These are phyloP conservation scores for Abscondita cerata DNA, from an alignment of 2,888 invertebrate genomes.

Conservation along the genomic window DNA sequence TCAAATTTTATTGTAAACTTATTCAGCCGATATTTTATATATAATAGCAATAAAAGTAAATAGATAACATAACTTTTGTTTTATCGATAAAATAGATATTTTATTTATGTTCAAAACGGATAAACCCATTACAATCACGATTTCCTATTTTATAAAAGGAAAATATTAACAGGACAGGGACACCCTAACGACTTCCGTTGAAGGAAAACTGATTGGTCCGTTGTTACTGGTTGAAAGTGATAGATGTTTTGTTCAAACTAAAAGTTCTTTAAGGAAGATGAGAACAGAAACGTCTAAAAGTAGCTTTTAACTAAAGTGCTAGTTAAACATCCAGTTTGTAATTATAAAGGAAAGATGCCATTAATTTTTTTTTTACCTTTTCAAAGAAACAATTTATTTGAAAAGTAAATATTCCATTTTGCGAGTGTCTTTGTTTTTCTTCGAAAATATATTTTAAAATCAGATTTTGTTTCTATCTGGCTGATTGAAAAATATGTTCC, in stretches of 20 bases:
- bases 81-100: too few species aligned
- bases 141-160: conserved; percentile 16
- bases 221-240: conserved; percentile 38
- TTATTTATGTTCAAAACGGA: too few species aligned
- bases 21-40: too few species aligned
- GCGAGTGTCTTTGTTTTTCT: too few species aligned
- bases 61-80: too few species aligned
- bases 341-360: conserved; percentile 11
- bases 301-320: conserved; percentile 35
- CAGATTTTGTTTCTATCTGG: too few species aligned
- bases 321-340: conserved; percentile 30
- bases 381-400: background rate
- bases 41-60: too few species aligned
- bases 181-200: conserved; percentile 36
- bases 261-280: conserved; percentile 28
- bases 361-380: conserved; percentile 7
- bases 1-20: too few species aligned
- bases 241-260: conserved; percentile 37
- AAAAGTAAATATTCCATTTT: background rate
- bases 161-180: conserved; percentile 36
- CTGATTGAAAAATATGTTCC: too few species aligned
- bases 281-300: conserved; percentile 26
- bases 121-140: too few species aligned
- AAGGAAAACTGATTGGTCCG: conserved; percentile 40
- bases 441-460: too few species aligned